Percentiles rank a stretch among this genome's conserved stretches.
phyloP scores from a whole-genome alignment of 1,140 invertebrate genomes.

The Diachasma alloeum region DNA sequence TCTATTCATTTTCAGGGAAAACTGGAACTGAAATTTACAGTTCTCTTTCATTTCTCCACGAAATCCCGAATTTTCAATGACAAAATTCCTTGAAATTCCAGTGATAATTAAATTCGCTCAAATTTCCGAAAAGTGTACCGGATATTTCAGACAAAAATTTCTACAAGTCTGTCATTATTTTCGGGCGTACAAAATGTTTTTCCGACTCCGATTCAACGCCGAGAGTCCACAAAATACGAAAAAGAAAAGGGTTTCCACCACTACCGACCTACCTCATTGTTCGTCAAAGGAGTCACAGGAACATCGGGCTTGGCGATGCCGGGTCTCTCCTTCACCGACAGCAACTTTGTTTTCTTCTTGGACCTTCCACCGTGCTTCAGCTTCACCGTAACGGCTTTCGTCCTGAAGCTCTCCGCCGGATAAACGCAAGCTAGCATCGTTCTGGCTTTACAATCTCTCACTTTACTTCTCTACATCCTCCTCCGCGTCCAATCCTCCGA shows the following conservation, averaged over 20 bases:
- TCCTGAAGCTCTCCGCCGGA: slow-evolving; percentile 59
- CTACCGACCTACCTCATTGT: slow-evolving; percentile 36
- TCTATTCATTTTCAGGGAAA: no score
- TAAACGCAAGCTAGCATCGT: slow-evolving; percentile 63
- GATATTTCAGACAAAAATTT: no score
- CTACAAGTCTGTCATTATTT: no score
- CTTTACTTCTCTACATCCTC: background rate
- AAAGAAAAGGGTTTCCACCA: background rate
- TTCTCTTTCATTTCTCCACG: no score
- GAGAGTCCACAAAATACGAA: background rate
- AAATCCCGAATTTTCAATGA: no score
- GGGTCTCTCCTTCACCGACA: slow-evolving; percentile 52
- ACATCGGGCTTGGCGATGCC: slow-evolving; percentile 18
- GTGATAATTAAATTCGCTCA: no score
- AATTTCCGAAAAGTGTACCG: no score
- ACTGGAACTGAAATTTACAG: no score
- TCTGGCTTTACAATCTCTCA: background rate
- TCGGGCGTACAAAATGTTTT: no score
- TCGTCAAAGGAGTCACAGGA: background rate
- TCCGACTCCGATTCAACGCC: no score
- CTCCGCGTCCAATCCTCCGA: background rate
- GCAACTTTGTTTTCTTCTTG: slow-evolving; percentile 50
- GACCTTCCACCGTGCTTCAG: slow-evolving; percentile 48
- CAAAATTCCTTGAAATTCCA: no score
- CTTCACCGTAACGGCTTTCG: slow-evolving; percentile 56